These are phyloP conservation scores for Drosophila nigromelanica DNA, from an alignment of 1,140 invertebrate species.

Conservation along the genomic window DNA sequence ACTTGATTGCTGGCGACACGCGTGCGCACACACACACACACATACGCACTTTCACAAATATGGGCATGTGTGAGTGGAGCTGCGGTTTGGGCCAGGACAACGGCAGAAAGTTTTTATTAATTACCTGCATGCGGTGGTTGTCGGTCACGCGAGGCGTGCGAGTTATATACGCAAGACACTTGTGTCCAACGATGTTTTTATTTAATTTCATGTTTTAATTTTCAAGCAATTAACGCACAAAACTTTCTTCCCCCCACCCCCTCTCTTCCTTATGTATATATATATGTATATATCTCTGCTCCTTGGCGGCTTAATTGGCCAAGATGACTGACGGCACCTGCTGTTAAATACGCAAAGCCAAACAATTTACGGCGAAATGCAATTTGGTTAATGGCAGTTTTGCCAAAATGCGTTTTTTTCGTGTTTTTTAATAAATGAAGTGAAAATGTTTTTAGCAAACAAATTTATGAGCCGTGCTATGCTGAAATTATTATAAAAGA, in stretches of 20 bases:
- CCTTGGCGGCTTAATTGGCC: conserved; percentile 51
- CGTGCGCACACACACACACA: neutral
- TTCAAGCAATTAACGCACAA: conserved; percentile 79
- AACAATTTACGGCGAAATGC: conserved; percentile 28
- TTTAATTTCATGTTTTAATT: conserved; percentile 82
- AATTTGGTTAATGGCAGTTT: conserved; percentile 11
- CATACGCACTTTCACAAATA: conserved; percentile 13
- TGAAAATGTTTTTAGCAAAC: conserved; percentile 78
- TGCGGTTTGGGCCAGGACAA: conserved; percentile 53
- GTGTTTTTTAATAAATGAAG: conserved; percentile 76
- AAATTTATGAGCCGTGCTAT: conserved; percentile 76
- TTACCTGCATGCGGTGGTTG: conserved; percentile 72
- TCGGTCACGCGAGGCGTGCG: conserved; percentile 62
- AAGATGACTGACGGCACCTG: conserved; percentile 60
- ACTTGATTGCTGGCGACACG: conserved; percentile 62
- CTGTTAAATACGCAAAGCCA: conserved; percentile 56
- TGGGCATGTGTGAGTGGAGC: conserved; percentile 18
- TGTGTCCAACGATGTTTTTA: conserved; percentile 68
- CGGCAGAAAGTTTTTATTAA: conserved; percentile 75
- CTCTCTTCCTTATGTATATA: neutral
- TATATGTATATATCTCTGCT: neutral
- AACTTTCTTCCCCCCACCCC: conserved; percentile 21
- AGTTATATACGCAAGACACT: conserved; percentile 66
- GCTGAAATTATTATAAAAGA: conserved; percentile 79
- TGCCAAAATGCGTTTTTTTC: neutral